Conservation (phyloP, 2,888 invertebrate species). For the Aphidoletes aphidimyza region DNA sequence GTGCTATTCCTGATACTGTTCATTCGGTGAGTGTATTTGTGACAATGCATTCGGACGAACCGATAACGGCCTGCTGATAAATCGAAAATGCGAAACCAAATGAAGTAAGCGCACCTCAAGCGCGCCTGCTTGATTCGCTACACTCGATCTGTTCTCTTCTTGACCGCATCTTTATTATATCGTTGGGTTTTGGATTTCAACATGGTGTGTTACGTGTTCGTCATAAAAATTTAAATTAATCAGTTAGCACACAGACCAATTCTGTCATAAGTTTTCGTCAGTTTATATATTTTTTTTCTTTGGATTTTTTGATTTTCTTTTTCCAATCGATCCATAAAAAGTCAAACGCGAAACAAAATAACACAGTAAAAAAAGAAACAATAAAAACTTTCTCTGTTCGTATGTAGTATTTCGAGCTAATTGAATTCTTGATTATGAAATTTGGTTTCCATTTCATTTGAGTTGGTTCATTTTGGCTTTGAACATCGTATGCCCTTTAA, state of each 20-base stretch:
- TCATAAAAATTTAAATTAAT: slow-evolving; percentile 3
- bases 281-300: too few species aligned
- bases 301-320: too few species aligned
- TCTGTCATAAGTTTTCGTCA: not conserved
- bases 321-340: too few species aligned
- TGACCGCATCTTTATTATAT: not conserved
- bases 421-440: not conserved
- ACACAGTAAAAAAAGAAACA: too few species aligned
- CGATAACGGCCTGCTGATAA: not conserved
- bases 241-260: not conserved
- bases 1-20: too few species aligned
- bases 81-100: not conserved
- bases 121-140: too few species aligned
- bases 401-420: too few species aligned
- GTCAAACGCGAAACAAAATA: too few species aligned
- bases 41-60: not conserved
- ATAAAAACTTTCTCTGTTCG: not conserved
- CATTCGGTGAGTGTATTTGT: not conserved
- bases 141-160: not conserved
- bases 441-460: not conserved
- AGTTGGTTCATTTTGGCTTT: too few species aligned
- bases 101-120: too few species aligned
- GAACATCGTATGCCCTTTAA: too few species aligned
- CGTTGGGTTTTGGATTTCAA: not conserved
- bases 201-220: not conserved